These are phyloP conservation scores for Agapetus fuscipes DNA, from an alignment of 2,888 invertebrate genomes.

Conservation along the genomic window DNA sequence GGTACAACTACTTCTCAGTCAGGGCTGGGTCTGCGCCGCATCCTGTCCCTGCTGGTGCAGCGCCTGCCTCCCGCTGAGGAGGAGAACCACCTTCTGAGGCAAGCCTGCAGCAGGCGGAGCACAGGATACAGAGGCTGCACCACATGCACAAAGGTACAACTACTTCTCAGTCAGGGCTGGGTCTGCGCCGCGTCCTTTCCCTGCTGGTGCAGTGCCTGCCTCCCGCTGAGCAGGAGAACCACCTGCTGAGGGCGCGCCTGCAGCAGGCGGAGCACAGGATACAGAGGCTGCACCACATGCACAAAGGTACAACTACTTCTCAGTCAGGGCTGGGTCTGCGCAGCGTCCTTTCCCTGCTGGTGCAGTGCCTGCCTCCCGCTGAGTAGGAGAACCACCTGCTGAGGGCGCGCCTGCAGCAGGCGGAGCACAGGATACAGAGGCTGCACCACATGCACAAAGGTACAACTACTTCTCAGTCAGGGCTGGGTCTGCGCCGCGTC, in stretches of 20 bases:
- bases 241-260: slow-evolving; percentile 24
- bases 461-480: slow-evolving; percentile 3
- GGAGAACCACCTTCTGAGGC: slow-evolving; percentile 23
- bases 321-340: slow-evolving; percentile 31
- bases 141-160: slow-evolving; percentile 18
- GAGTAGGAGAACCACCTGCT: slow-evolving; percentile 22
- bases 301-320: slow-evolving; percentile 15
- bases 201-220: slow-evolving; percentile 27
- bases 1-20: slow-evolving; percentile 10
- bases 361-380: slow-evolving; percentile 25
- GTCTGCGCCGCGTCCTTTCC: slow-evolving; percentile 29
- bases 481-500: slow-evolving; percentile 29
- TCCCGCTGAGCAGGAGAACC: slow-evolving; percentile 22
- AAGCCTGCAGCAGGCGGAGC: slow-evolving; percentile 22
- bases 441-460: slow-evolving; percentile 20
- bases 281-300: slow-evolving; percentile 17
- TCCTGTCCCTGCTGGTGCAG: slow-evolving; percentile 27
- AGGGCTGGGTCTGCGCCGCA: slow-evolving; percentile 29
- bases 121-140: slow-evolving; percentile 16
- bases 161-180: too few relatives aligned
- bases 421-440: slow-evolving; percentile 14
- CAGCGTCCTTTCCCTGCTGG: slow-evolving; percentile 27
- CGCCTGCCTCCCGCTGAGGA: slow-evolving; percentile 25
- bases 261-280: slow-evolving; percentile 17
- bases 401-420: slow-evolving; percentile 24